Base-by-base conservation (phyloP, 2,113 vertebrate species). In the Numenius arquata region DNA sequence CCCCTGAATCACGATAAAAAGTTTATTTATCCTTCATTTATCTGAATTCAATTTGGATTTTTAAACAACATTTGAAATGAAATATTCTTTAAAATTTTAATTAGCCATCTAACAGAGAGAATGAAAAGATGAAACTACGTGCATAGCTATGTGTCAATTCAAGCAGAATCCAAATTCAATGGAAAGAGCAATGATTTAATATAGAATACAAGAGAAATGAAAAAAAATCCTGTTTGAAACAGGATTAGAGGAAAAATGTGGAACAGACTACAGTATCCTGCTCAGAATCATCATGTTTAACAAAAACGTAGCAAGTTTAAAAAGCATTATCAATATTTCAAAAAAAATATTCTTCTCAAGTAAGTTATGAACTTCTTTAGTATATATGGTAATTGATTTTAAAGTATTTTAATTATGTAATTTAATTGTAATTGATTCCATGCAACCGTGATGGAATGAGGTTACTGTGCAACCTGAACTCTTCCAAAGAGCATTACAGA, bases 381-480 rank as follows among this genome's bases (percentile, higher is more conserved):
- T 34, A 71, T 34, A 79, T 29, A 47, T 27, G 20, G 16, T 12
- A 58, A 80, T 55, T 71, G 6, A 66, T 80, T 91, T 92, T 79
- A 79, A 88, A 43, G 20, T 9, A 53, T 67, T 92, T 59, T 43
- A 91, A 72, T 78, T 58, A 68, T 61, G 52, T 71, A 48, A 78
- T 77, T 76, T 80, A 63, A 89, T 71, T 56, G 36, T 16, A 94
- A 96, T 67, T 80, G 43, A 94, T 97, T 90, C 80, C 88, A 96
- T 72, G 45, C 34, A 94, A 38, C 83, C 70, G 11, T 34, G 26
- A 82, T 45, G 9, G 74, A 96, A 67, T 79, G 48, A 74, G 63
- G 48, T 89, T 89, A 92, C 81, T 45, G 50, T 73, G 65, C 74
- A 93, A 80, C 45, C 58, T 87, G 67, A 93, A 83, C 47, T 84